Evolutionary conservation across 1,140 invertebrate genomes (phyloP).

Genomic region (Drosophila littoralis): DNA sequence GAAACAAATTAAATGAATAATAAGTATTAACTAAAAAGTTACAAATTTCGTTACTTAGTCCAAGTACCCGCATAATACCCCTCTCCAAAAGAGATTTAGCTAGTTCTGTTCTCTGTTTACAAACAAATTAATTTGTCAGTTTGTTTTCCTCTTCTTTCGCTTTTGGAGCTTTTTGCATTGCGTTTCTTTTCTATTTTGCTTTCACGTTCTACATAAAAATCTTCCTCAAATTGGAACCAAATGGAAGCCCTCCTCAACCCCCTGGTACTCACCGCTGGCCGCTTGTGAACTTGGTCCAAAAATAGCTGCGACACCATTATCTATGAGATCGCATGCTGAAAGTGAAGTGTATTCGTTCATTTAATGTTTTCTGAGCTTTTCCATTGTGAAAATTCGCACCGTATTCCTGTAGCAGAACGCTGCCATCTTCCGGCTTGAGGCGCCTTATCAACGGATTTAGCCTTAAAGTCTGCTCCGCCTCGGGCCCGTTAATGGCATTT

Average conservation of each 20-base stretch:
- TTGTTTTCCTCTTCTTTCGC: constrained; percentile 21
- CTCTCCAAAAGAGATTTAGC: no score
- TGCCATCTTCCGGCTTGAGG: constrained; percentile 59
- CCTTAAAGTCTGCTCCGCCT: constrained; percentile 40
- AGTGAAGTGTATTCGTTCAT: constrained; percentile 25
- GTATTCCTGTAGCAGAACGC: constrained; percentile 63
- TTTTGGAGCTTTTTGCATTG: neutral
- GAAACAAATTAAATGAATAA: no score
- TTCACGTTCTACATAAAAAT: constrained; percentile 55
- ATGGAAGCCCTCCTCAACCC: neutral
- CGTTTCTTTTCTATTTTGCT: constrained; percentile 58
- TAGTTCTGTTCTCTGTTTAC: no score
- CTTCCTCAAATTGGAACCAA: constrained; percentile 1
- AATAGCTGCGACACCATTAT: constrained; percentile 90
- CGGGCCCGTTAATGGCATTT: constrained; percentile 73
- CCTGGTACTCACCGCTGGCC: constrained; percentile 82
- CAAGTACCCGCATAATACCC: no score
- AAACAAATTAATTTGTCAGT: neutral
- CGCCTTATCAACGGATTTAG: constrained; percentile 57
- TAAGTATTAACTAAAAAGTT: no score
- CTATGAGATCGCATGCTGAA: constrained; percentile 86
- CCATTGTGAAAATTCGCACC: constrained; percentile 42
- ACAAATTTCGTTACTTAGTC: no score
- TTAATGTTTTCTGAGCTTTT: constrained; percentile 10
- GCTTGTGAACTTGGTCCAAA: constrained; percentile 90